phyloP scores from a whole-genome alignment of 2,888 invertebrate species.

The Tetanocera ferruginea region DNA sequence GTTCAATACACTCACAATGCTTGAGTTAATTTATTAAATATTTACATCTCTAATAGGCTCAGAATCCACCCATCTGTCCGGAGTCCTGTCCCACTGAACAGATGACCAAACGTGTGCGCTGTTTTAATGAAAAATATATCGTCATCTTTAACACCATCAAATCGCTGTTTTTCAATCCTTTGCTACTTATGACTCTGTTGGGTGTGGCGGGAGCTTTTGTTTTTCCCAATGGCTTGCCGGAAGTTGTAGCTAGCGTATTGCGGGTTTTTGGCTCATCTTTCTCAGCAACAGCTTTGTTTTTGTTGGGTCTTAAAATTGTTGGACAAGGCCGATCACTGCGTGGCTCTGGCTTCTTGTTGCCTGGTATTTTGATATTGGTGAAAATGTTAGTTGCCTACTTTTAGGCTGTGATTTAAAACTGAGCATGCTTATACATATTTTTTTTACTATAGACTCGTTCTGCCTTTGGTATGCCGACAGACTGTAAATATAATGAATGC shows the following conservation, averaged over 20 bases:
- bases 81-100: slow-evolving; percentile 62
- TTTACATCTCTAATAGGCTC: slow-evolving; percentile 44
- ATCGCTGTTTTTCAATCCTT: slow-evolving; percentile 88
- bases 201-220: slow-evolving; percentile 88
- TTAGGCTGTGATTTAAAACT: slow-evolving; percentile 12
- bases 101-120: slow-evolving; percentile 56
- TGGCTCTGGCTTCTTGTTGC: slow-evolving; percentile 84
- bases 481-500: slow-evolving; percentile 82
- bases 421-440: not conserved
- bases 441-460: slow-evolving; percentile 73
- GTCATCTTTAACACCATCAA: slow-evolving; percentile 72
- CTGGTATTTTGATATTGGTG: slow-evolving; percentile 88
- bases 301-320: slow-evolving; percentile 92
- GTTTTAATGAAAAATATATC: slow-evolving; percentile 60
- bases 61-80: slow-evolving; percentile 60
- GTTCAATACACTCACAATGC: not conserved
- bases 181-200: slow-evolving; percentile 92
- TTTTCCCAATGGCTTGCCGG: slow-evolving; percentile 84
- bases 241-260: slow-evolving; percentile 80
- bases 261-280: slow-evolving; percentile 89
- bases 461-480: slow-evolving; percentile 90
- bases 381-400: slow-evolving; percentile 79
- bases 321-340: slow-evolving; percentile 86
- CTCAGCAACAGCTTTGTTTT: slow-evolving; percentile 90
- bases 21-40: too few relatives aligned